Evolutionary conservation across 2,113 vertebrate species (phyloP).

Genomic region (Pipa parva): DNA sequence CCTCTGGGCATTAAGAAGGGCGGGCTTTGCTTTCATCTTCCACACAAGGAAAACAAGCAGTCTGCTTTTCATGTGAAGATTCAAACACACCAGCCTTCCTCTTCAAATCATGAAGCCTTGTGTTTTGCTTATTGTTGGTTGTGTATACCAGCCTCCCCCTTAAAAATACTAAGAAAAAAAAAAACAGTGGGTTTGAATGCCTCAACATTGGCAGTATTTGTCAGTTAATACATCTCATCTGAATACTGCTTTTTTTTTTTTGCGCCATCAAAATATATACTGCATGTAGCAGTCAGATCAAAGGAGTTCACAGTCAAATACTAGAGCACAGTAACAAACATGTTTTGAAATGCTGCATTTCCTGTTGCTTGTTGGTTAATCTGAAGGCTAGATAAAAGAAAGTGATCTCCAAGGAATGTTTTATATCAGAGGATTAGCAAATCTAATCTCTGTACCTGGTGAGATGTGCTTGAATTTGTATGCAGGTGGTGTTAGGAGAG

Average conservation of each 20-base stretch:
- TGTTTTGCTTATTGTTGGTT: constrained; percentile 2
- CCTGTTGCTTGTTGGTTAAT: not conserved
- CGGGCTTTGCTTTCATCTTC: constrained; percentile 34
- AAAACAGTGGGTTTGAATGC: constrained; percentile 13
- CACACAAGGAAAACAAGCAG: constrained; percentile 27
- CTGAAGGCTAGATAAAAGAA: constrained; percentile 3
- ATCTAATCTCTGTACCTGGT: too few relatives aligned
- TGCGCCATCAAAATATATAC: not conserved
- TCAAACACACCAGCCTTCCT: constrained; percentile 11
- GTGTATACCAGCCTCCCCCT: constrained; percentile 17
- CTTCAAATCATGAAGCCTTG: constrained; percentile 10
- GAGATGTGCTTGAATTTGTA: too few relatives aligned
- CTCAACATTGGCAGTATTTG: constrained; percentile 25
- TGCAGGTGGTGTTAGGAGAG: too few relatives aligned
- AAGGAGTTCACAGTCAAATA: constrained; percentile 2
- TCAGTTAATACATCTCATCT: not conserved
- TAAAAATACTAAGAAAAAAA: constrained; percentile 9
- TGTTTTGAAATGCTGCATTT: not conserved
- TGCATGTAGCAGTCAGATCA: not conserved
- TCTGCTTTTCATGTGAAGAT: constrained; percentile 7
- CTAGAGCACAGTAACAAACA: too few relatives aligned
- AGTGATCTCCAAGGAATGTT: not conserved
- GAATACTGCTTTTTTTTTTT: constrained; percentile 1
- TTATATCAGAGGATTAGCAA: too few relatives aligned
- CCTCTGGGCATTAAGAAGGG: constrained; percentile 28